Evolutionary conservation across 2,888 invertebrate species (phyloP), one percentile per base, ranked within the genome.

Genomic region (Cabera pusaria): DNA sequence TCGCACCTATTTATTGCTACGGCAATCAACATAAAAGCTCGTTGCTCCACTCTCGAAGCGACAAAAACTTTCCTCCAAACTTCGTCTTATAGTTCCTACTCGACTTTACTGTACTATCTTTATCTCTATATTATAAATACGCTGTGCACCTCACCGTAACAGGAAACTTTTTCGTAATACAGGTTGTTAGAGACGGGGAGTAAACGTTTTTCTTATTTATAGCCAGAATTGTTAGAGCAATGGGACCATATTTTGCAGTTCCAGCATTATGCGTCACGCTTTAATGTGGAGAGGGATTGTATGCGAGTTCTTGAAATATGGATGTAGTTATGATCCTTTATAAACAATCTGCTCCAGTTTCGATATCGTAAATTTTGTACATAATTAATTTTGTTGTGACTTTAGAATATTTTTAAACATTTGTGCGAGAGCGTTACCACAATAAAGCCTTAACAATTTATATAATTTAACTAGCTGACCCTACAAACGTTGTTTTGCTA

Each of bases 11-110:
- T 78, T 77, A 78, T 82, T 76, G 72, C 75, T 73, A 66, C 58
- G 63, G 72, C 76, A 81, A 82, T 82, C 80, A 76, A 64, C 56
- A 70, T 75, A 73, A 82, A 73, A 80, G 81, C 77, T 50, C 55
- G 64, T 56, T 48, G 53, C 32, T 25, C 14, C 24, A 12, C 24
- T 25, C 9, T 7, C 10, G 9, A 34, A 36, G 47, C 46, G 42
- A 37, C 41, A 17, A 41, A 39, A 46, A 52, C 49, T 49, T 52
- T 34, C 24, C 29, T 33, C 25, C n/a, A 32, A 22, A 35, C 37
- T 28, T 16, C 31, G n/a, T 8, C 20, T 38, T 4, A 14, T 14
- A 14, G 14, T 14, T 14, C 4, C 37, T 8, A 45, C 48, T 41
- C 39, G 44, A 40, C 39, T 7, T 18, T 24, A 28, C 19, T 21